Evolutionary conservation across 2,113 vertebrate species (phyloP).

Genomic region (Xiphorhynchus elegans): DNA sequence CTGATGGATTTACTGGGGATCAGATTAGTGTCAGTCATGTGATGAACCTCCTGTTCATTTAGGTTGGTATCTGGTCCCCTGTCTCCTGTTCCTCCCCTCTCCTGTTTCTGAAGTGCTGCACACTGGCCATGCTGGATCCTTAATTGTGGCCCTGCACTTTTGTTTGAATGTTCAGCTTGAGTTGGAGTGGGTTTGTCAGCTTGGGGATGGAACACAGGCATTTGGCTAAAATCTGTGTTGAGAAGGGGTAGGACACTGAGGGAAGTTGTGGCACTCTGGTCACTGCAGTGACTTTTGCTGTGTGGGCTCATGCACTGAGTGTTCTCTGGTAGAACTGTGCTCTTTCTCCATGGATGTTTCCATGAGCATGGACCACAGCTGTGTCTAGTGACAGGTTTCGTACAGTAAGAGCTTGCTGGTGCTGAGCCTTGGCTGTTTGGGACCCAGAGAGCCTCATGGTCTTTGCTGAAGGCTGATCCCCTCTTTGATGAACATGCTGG

Average conservation of each 20-base stretch:
- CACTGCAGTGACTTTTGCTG: background rate
- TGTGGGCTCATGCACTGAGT: fast-evolving
- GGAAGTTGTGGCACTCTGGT: background rate
- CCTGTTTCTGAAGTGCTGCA: background rate
- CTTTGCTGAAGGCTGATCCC: background rate
- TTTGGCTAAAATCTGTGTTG: background rate
- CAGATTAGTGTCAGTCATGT: background rate
- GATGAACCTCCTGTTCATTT: background rate
- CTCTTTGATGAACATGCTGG: background rate
- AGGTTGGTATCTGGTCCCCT: background rate
- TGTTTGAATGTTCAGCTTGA: background rate
- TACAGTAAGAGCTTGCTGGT: background rate
- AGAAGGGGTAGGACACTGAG: background rate
- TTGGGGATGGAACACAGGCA: background rate
- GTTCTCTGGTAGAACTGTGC: background rate
- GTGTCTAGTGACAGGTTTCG: background rate
- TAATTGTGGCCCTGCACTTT: background rate
- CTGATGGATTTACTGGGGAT: background rate
- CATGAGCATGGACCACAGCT: background rate
- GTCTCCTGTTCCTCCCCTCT: background rate
- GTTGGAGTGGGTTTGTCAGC: background rate
- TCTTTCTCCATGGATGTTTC: background rate
- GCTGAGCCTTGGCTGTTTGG: background rate
- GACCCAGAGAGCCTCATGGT: background rate
- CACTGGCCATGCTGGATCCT: background rate